These are phyloP conservation scores for Suricata suricatta DNA, from an alignment of 2,113 vertebrate species.

Conservation along the genomic window DNA sequence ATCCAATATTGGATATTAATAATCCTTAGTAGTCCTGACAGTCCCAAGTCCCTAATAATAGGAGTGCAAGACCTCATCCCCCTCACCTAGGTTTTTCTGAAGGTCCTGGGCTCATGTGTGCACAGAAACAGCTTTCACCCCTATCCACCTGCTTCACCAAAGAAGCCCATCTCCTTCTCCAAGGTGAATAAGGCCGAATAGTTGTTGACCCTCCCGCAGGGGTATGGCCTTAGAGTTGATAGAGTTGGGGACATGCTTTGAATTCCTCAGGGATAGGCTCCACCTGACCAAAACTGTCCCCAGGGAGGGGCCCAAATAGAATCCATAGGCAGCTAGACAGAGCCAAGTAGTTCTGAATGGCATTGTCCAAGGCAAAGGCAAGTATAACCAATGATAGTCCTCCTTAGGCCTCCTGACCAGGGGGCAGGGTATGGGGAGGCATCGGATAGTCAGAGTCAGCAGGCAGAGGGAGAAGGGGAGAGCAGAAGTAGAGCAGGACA, in stretches of 20 bases:
- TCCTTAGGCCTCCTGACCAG: background rate
- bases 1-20: background rate
- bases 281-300: background rate
- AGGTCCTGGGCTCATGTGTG: background rate
- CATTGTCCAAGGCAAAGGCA: background rate
- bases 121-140: background rate
- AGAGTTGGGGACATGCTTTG: background rate
- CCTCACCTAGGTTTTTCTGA: background rate
- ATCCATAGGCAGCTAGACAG: background rate
- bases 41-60: background rate
- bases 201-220: too few species aligned
- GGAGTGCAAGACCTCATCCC: background rate
- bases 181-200: background rate
- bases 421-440: background rate
- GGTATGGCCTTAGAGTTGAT: background rate
- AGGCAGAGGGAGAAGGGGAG: background rate
- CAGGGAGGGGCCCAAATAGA: background rate
- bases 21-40: too few species aligned
- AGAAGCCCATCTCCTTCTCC: background rate
- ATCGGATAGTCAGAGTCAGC: background rate
- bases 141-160: background rate
- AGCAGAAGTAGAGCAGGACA: background rate
- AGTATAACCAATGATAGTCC: background rate
- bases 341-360: background rate
- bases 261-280: background rate